Conservation (phyloP, 2,888 invertebrate species). For the Ophonus ardosiacus region DNA sequence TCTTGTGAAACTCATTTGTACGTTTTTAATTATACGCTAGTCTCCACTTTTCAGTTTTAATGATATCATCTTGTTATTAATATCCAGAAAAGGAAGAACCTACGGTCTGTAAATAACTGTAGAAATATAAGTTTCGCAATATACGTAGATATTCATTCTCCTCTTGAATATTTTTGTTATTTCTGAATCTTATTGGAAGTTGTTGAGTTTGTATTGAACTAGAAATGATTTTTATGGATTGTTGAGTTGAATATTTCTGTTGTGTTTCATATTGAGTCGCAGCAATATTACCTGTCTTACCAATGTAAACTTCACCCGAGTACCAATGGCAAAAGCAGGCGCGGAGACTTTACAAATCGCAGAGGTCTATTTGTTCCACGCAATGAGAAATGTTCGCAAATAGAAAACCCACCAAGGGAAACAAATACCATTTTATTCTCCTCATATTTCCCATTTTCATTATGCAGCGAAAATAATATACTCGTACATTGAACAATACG, state of each 20-base stretch:
- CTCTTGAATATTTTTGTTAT: constrained; percentile 1
- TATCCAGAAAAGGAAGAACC: neutral
- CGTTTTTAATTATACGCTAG: constrained; percentile 7
- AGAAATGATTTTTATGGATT: constrained; percentile 15
- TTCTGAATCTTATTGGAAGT: constrained; percentile 18
- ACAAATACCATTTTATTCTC: neutral
- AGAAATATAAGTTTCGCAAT: neutral
- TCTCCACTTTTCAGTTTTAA: neutral
- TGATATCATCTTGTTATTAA: constrained; percentile 25
- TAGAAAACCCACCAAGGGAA: neutral
- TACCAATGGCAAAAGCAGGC: neutral
- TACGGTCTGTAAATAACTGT: neutral
- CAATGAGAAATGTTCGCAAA: neutral
- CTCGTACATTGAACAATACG: neutral
- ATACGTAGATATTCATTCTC: neutral
- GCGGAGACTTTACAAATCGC: neutral
- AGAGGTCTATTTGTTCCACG: constrained; percentile 6
- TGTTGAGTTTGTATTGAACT: constrained; percentile 9
- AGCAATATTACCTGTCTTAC: constrained; percentile 21
- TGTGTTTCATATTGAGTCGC: constrained; percentile 4
- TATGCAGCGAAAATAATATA: neutral
- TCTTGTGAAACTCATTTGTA: neutral
- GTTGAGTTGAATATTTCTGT: constrained; percentile 19
- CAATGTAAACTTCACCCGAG: neutral
- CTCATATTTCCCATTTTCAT: neutral